Evolutionary conservation across 2,888 invertebrate species (phyloP), one percentile per base, ranked within the genome.

Genomic region (Rugalucina vietnamica): DNA sequence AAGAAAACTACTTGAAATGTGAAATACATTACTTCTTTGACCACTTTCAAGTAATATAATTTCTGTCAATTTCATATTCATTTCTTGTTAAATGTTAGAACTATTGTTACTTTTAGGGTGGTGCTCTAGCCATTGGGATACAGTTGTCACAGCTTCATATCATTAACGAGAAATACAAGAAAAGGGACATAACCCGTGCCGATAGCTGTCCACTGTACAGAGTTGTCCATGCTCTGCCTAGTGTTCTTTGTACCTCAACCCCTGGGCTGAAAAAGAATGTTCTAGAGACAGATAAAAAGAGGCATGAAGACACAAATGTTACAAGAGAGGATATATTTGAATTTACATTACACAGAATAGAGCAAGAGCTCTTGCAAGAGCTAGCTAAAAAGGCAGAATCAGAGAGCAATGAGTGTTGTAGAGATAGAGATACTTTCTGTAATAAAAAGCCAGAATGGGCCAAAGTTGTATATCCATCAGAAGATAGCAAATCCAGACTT

Each of bases 71-170:
- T n/a, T n/a, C n/a, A n/a, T n/a, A n/a, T n/a, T n/a, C n/a, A n/a
- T n/a, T n/a, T n/a, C n/a, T n/a, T n/a, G n/a, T n/a, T n/a, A n/a
- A n/a, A n/a, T n/a, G n/a, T n/a, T n/a, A n/a, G n/a, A n/a, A n/a
- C n/a, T n/a, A n/a, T n/a, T 39, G 0, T 32, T 50, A n/a, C 54
- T 60, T 36, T 4, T 77, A 91, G 91, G 88, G 91, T 74, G 86
- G 90, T 18, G 86, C 82, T 14, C 77, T 90, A 29, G 85, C 89
- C 0, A 76, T 90, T 14, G 89, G 89, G 29, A 83, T 90, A 8
- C 85, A 90, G 70, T 49, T 90, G 36, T 43, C 72, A 27, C 79
- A 79, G 21, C 60, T 76, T 5, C 70, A 75, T 37, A 60, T 57
- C 18, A 75, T 80, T 24, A 71, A 81, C 14, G n/a, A 54, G 37